A percentile compares a stretch with the other conserved stretches of the same genome.
These are phyloP conservation scores for Dendrocincla fuliginosa DNA, from an alignment of 2,797 vertebrate genomes.

Conservation along the genomic window DNA sequence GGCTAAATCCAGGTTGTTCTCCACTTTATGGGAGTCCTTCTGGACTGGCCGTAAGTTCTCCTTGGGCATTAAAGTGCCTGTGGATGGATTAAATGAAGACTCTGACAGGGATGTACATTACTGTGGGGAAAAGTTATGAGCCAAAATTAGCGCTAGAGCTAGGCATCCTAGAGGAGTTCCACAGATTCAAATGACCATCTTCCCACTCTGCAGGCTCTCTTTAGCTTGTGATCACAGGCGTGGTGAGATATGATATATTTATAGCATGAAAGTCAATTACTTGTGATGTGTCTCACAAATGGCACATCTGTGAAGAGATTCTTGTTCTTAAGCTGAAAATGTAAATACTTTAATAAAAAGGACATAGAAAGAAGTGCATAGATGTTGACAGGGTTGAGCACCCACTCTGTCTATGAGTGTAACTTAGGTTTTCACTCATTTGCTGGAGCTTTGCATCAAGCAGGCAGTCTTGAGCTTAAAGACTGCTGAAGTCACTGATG, in stretches of 20 bases:
- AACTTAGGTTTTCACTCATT: neutral
- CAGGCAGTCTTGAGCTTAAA: neutral
- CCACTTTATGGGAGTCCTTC: neutral
- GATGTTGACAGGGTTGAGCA: neutral
- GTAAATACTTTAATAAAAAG: neutral
- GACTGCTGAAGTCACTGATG: neutral
- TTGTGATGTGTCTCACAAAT: neutral
- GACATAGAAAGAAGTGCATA: neutral
- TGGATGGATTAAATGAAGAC: neutral
- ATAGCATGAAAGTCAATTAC: neutral
- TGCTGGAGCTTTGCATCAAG: neutral
- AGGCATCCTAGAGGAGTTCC: neutral
- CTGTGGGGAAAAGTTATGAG: neutral
- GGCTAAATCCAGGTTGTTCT: neutral
- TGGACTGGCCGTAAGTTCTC: neutral
- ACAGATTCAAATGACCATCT: slow-evolving; percentile 4
- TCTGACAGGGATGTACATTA: neutral
- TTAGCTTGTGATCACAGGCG: neutral
- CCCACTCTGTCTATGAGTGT: neutral
- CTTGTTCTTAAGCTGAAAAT: neutral
- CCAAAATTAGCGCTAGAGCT: neutral
- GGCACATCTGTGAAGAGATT: neutral
- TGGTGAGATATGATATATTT: neutral
- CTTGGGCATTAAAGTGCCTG: accelerated
- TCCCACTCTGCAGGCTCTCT: neutral